Base-by-base conservation (phyloP, 2,797 vertebrate species). In the Rhodeus uyekii region DNA sequence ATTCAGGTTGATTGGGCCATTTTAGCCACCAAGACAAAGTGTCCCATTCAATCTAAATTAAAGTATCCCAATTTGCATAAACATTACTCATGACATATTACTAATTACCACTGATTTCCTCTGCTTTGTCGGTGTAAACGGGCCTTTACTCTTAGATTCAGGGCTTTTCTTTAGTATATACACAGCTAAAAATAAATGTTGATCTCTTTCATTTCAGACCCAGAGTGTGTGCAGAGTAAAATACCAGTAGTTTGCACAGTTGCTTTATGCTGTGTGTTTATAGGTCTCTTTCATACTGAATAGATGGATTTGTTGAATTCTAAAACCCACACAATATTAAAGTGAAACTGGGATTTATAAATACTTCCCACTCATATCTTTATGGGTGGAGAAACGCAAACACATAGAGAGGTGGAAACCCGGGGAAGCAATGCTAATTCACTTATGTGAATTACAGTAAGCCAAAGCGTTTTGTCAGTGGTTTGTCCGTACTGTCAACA, bases 391-490 rank as follows among this genome's bases (percentile, higher is more conserved):
- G 8, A 55, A 36, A 80, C 14, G 12, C 39, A 24, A 19, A 38
- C 48, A 69, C 53, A 81, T 50, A 84, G 48, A 76, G 44, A 84
- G 82, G 83, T 36, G 36, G 77, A 88, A 64, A 77, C 61, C 22
- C 3, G n/a, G 27, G 27, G 69, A 50, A 71, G 76, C 65, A 71
- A 42, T 39, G 44, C 42, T 83, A 77, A 71, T 83, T 71, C 55
- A 71, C n/a, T 83, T 77, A 32, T 4, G 4, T 83, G 42, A 83
- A 72, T 80, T 63, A 80, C 39, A 19, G 39, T 61, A 72, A 77
- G 74, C 64, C 64, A 46, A 46, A 34, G 22, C n/a, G 0, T 22
- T 60, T 77, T 83, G 53, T 39, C 32, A 22, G 9, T 69, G 44
- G 53, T 80, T 32, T 46, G 53, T 6, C 14, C 60, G 24, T 0